Evolutionary conservation across 2,113 vertebrate genomes (phyloP), one percentile per base, ranked within the genome.

Genomic region (Varanus komodoensis): DNA sequence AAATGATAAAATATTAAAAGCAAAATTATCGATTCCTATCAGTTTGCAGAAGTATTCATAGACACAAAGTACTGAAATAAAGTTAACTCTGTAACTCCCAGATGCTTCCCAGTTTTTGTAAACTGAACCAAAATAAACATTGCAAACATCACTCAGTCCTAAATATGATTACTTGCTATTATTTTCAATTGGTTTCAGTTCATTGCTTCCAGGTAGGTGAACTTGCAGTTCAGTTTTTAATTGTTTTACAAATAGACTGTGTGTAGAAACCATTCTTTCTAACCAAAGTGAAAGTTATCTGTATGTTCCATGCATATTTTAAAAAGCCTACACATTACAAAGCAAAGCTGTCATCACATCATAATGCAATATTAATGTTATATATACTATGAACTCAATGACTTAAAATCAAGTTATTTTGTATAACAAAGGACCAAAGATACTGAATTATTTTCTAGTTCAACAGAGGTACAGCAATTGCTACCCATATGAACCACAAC

Each of bases 301-400:
- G 27, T 34, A 61, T 73, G 64, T 64, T 74, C 34, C 85, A 44
- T 79, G 64, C 86, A 94, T 94, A 90, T 75, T n/a, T 77, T 82
- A 12, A 88, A 79, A 84, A 67, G 29, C 54, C 27, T 50, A 78
- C 44, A 90, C 50, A 29, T 92, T 88, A 54, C 88, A 82, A 8
- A 0, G 54, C 32, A 80, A 25, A 4, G 7, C 3, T 87, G 57
- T 77, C 77, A 57, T 84, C 75, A 92, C 84, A 82, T 68, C 87
- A 78, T 82, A 73, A 19, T 79, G 82, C 32, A 32, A 2, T 11
- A 73, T 48, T 52, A 67, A 84, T 68, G 32, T 52, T 67, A 7
- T 32, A 2, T 15, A 44, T 44, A 50, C 32, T 67, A 78, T 82
- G 71, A 54, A 91, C 57, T 21, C 92, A 77, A 61, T 79, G 50